phyloP scores from a whole-genome alignment of 2,113 vertebrate species.

The Siphamia tubifer region DNA sequence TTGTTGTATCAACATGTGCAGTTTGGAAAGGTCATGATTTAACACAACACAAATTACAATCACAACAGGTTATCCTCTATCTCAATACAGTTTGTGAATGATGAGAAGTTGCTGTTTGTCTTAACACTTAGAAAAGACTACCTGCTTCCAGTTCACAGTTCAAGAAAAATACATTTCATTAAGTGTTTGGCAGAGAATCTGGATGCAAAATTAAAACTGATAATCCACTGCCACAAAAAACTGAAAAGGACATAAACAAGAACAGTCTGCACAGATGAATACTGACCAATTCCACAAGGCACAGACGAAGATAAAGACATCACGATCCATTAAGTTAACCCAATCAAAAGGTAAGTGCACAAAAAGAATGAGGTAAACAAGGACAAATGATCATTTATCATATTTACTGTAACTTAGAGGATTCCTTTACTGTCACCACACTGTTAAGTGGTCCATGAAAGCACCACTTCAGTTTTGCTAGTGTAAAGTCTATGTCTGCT shows the following conservation, averaged over 20 bases:
- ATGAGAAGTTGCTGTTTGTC: conserved; percentile 12
- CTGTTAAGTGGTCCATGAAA: neutral
- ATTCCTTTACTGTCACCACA: conserved; percentile 11
- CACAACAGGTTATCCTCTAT: neutral
- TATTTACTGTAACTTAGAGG: neutral
- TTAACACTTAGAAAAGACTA: neutral
- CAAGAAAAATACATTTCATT: neutral
- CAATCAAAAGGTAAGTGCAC: conserved; percentile 6
- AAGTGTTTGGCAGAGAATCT: neutral
- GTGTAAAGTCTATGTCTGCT: neutral
- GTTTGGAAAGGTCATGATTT: neutral
- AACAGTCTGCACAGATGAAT: neutral
- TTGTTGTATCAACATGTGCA: conserved; percentile 10
- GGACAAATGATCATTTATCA: neutral
- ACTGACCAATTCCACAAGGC: conserved; percentile 13
- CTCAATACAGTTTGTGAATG: conserved; percentile 7
- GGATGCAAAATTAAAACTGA: neutral
- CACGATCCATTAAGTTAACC: neutral
- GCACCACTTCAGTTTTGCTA: neutral
- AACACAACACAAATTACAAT: neutral
- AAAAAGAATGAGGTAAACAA: conserved; percentile 41
- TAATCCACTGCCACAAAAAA: neutral
- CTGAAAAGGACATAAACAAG: neutral
- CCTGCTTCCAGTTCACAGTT: conserved; percentile 42
- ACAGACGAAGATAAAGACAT: conserved; percentile 20